These are phyloP conservation scores for Ceriagrion tenellum DNA, from an alignment of 2,888 invertebrate species.

Conservation along the genomic window DNA sequence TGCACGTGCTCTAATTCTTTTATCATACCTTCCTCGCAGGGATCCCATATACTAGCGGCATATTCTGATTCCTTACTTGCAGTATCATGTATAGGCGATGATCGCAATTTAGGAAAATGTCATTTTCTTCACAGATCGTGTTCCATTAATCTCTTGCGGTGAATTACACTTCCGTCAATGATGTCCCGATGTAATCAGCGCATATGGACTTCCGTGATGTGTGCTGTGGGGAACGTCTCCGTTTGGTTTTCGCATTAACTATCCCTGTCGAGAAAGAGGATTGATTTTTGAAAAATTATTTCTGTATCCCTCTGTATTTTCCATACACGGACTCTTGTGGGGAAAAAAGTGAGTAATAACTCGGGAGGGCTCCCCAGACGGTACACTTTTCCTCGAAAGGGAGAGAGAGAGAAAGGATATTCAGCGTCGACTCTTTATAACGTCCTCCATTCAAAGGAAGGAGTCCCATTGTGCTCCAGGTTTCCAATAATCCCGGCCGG, in stretches of 20 bases:
- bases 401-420: neutral
- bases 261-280: neutral
- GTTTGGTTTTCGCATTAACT: neutral
- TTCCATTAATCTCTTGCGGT: neutral
- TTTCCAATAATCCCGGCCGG: conserved; percentile 21
- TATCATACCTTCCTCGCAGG: too few relatives aligned
- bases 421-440: neutral
- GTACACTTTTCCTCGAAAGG: neutral
- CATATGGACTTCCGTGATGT: neutral
- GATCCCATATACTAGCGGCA: too few relatives aligned
- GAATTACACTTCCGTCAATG: neutral
- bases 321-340: neutral
- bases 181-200: neutral
- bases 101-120: neutral
- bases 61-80: too few relatives aligned
- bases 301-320: neutral
- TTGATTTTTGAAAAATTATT: neutral
- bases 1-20: too few relatives aligned
- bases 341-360: neutral
- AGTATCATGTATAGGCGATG: neutral
- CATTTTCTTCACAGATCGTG: neutral
- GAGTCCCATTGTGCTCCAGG: neutral
- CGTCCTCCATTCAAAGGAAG: neutral
- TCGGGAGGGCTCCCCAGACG: neutral
- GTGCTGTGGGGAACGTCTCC: neutral